A percentile compares a stretch with the other conserved stretches of the same genome.
These are phyloP conservation scores for Ochropacha duplaris DNA, from an alignment of 2,888 invertebrate genomes.

Conservation along the genomic window DNA sequence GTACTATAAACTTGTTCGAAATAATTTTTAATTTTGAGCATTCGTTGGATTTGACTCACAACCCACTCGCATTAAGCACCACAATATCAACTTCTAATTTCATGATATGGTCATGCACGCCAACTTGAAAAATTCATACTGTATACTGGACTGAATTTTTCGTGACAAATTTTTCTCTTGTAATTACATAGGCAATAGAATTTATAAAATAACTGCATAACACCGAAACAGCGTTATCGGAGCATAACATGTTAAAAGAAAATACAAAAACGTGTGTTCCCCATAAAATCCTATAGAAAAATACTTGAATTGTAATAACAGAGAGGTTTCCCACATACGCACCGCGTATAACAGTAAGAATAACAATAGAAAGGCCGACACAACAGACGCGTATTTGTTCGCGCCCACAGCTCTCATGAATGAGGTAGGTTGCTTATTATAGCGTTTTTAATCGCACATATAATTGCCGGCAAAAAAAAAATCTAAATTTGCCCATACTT, in stretches of 20 bases:
- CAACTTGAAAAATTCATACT: no score
- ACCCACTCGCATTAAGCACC: no score
- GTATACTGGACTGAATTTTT: no score
- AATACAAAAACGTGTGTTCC: constrained; percentile 13
- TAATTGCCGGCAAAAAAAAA: no score
- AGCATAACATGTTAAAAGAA: constrained; percentile 7
- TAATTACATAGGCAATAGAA: no score
- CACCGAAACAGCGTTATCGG: constrained; percentile 8
- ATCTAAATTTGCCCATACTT: no score
- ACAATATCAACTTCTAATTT: no score
- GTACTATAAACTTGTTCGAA: no score
- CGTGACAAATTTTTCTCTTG: no score
- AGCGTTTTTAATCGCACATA: constrained; percentile 16
- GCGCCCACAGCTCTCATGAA: constrained; percentile 23
- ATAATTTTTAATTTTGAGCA: no score
- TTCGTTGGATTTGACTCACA: no score
- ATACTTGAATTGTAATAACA: constrained; percentile 41
- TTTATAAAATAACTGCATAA: neutral
- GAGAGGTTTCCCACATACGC: constrained; percentile 31
- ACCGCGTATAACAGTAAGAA: constrained; percentile 31
- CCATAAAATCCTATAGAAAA: constrained; percentile 32
- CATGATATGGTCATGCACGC: no score
- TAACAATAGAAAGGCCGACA: constrained; percentile 42
- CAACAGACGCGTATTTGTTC: constrained; percentile 39
- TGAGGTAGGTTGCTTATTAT: constrained; percentile 9